Conservation (phyloP, 37 sponge, comb jelly and placozoan species). For the Diacarnus erythraeanus region DNA sequence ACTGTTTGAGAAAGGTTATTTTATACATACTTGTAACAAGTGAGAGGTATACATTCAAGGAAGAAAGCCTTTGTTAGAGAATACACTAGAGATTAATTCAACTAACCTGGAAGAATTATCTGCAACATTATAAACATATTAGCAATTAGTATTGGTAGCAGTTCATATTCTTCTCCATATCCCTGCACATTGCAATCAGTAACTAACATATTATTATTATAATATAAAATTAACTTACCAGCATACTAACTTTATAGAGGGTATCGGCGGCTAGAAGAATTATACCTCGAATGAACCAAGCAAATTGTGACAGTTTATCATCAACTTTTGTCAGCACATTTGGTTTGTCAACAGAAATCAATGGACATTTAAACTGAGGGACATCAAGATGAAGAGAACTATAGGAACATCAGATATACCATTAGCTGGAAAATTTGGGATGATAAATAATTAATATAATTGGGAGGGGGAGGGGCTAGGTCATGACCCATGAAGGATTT, state of each 20-base stretch:
- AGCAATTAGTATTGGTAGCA: slow-evolving; percentile 11
- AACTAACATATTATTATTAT: background rate
- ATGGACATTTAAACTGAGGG: slow-evolving; percentile 1
- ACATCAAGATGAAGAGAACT: slow-evolving; percentile 3
- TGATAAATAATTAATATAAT: too few species aligned
- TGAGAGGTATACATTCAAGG: background rate
- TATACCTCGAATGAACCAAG: slow-evolving; percentile 13
- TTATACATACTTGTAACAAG: background rate
- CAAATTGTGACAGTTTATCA: background rate
- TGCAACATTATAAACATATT: slow-evolving; percentile 46
- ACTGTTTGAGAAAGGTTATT: background rate
- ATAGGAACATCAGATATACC: too few species aligned
- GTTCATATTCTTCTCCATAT: background rate
- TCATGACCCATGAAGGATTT: too few species aligned
- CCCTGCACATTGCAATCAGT: background rate
- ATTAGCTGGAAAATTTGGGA: too few species aligned
- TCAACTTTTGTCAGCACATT: background rate
- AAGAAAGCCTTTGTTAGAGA: background rate
- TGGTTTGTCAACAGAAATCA: background rate
- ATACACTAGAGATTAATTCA: background rate
- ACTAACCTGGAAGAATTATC: slow-evolving; percentile 27
- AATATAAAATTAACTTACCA: background rate
- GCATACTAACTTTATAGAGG: slow-evolving; percentile 17
- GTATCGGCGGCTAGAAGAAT: slow-evolving; percentile 19
- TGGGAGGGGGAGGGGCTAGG: too few species aligned